Evolutionary conservation across 1,140 invertebrate species (phyloP).

Genomic region (Hetaerina americana): DNA sequence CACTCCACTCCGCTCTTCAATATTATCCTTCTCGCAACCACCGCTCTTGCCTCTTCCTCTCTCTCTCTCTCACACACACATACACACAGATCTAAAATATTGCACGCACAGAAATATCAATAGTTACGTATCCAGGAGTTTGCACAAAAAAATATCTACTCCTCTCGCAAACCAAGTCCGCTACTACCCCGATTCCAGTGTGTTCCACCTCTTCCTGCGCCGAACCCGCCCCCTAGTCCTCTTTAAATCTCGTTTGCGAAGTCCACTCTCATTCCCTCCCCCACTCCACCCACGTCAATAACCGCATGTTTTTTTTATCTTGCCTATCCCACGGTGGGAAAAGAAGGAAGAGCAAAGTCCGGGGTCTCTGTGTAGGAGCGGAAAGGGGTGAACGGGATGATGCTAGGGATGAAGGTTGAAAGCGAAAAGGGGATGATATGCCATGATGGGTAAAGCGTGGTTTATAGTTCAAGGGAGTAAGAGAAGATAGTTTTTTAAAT

Average conservation of each 20-base stretch:
- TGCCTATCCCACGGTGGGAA: neutral
- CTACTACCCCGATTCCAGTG: no score
- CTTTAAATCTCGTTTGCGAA: neutral
- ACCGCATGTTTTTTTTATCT: neutral
- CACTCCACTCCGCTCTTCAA: no score
- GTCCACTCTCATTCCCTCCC: neutral
- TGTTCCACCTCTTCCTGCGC: neutral
- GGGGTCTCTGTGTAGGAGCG: neutral
- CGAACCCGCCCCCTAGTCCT: neutral
- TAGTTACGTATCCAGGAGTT: no score
- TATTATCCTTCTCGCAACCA: no score
- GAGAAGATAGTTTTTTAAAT: neutral
- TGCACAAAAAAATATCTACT: no score
- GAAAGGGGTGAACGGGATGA: neutral
- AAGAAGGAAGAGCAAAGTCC: no score
- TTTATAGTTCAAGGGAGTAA: neutral
- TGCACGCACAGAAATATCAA: no score
- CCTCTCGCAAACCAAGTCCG: no score
- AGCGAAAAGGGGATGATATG: neutral
- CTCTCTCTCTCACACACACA: no score
- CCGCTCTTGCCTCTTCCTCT: no score
- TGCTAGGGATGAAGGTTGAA: neutral
- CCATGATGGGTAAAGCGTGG: neutral
- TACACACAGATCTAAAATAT: no score
- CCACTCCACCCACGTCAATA: neutral